Conservation (phyloP, 2,797 vertebrate species). For the Cyclura pinguis region DNA sequence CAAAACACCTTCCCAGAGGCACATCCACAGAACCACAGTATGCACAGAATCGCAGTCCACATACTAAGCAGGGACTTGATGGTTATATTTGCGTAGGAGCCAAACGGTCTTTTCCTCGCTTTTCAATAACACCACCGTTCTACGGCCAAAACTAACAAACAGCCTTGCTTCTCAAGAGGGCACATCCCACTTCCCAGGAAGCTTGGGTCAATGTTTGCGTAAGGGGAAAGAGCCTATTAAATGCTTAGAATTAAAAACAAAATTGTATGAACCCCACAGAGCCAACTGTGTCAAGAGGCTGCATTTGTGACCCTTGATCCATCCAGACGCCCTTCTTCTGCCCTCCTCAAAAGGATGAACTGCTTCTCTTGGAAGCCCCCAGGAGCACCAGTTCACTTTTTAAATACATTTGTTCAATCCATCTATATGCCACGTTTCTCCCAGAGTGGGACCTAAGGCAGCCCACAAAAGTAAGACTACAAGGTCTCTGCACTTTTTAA, state of each 20-base stretch:
- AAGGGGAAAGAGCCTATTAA: slow-evolving; percentile 46
- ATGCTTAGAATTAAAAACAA: not conserved
- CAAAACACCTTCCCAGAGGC: not conserved
- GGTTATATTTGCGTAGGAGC: not conserved
- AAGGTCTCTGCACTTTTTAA: too few species aligned
- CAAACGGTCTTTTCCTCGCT: not conserved
- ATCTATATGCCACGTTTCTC: too few species aligned
- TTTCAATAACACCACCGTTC: slow-evolving; percentile 38
- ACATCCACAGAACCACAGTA: not conserved
- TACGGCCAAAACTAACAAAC: slow-evolving; percentile 47
- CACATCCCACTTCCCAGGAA: slow-evolving; percentile 50
- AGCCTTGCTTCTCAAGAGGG: slow-evolving; percentile 12
- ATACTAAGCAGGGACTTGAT: slow-evolving; percentile 19
- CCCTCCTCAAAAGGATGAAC: too few species aligned
- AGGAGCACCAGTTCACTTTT: too few species aligned
- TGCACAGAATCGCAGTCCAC: not conserved
- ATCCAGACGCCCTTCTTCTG: too few species aligned
- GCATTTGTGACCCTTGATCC: not conserved
- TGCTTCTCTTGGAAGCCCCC: too few species aligned
- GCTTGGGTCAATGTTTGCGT: slow-evolving; percentile 32
- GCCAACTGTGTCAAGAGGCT: too few species aligned
- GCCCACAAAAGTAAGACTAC: too few species aligned
- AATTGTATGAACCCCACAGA: not conserved
- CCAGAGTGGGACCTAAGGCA: too few species aligned
- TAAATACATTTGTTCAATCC: too few species aligned